Base-by-base conservation (phyloP, 1,140 invertebrate genomes). In the Lordiphosa mommai region DNA sequence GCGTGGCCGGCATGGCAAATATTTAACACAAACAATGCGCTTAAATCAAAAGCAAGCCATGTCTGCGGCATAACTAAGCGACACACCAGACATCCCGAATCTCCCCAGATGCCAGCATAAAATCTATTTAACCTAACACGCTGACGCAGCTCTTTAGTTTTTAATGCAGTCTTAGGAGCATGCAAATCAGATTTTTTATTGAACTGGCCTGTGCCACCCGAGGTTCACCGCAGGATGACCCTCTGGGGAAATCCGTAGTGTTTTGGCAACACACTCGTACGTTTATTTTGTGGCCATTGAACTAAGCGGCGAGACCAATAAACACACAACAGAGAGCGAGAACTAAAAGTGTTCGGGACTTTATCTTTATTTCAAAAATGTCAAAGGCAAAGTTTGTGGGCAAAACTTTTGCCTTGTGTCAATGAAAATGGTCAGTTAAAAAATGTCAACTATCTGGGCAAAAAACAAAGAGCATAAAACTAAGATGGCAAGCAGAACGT, bases 1-100 rank as follows among this genome's bases (percentile, higher is more conserved):
- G 74, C 77, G 77, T 82, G 77, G 68, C 77, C 77, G 56, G 72
- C 77, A 82, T 82, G 61, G 72, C 77, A 82, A 82, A 84, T 76
- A 82, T 82, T 82, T 82, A 77, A 76, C 58, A 37, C 72, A 82
- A 84, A 82, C 77, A 82, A 84, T 84, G 67, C 77, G 72, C 77
- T 82, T 82, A 82, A 82, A 82, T 82, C 77, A 82, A 84, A 82
- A 82, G 71, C 71, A 34, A 82, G 72, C 68, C 72, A 72, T 84
- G 77, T 77, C 72, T 82, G 72, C 67, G 52, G 67, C 77, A 82
- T 82, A 84, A 76, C 77, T 79, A 60, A 46, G 74, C 73, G 55
- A 60, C 64, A 51, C 48, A 23, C 56, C 68, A 69, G 76, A 66
- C 71, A 37, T 29, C 27, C 55, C 33, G 20, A 32, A 32, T 37